phyloP scores from a whole-genome alignment of 2,797 vertebrate genomes.

The Cephalopachus bancanus region DNA sequence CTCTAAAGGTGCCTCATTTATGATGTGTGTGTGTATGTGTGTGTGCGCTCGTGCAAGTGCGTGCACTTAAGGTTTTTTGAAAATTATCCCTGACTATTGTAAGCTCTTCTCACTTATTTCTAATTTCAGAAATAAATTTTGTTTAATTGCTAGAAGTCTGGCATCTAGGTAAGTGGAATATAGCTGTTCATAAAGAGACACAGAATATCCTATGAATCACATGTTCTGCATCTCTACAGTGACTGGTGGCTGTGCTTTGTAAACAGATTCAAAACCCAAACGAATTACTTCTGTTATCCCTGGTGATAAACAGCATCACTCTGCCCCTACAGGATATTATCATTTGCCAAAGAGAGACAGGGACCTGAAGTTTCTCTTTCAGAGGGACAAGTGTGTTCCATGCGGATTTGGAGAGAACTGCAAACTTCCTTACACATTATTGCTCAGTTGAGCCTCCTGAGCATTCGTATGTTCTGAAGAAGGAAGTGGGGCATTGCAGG shows the following conservation, averaged over 20 bases:
- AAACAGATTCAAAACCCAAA: background rate
- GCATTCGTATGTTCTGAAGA: rapidly evolving
- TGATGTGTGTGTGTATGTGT: background rate
- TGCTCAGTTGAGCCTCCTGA: rapidly evolving
- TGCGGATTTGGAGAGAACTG: background rate
- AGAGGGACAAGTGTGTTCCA: background rate
- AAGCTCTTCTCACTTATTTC: background rate
- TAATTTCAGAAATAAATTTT: background rate
- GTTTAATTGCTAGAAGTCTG: background rate
- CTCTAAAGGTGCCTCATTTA: background rate
- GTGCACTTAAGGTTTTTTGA: background rate
- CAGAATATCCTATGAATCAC: background rate
- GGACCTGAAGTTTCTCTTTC: background rate
- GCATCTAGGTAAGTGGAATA: background rate
- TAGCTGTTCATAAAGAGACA: background rate
- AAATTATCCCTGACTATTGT: background rate
- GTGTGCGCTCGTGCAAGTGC: too few relatives aligned
- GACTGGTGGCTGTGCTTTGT: background rate
- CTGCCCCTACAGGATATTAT: background rate
- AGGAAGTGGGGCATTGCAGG: rapidly evolving
- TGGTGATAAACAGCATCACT: rapidly evolving
- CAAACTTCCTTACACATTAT: background rate
- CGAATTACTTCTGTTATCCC: background rate
- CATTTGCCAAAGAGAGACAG: background rate
- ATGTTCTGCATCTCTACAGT: background rate